phyloP scores from a whole-genome alignment of 2,888 invertebrate species.

The Ennomos erosarius region DNA sequence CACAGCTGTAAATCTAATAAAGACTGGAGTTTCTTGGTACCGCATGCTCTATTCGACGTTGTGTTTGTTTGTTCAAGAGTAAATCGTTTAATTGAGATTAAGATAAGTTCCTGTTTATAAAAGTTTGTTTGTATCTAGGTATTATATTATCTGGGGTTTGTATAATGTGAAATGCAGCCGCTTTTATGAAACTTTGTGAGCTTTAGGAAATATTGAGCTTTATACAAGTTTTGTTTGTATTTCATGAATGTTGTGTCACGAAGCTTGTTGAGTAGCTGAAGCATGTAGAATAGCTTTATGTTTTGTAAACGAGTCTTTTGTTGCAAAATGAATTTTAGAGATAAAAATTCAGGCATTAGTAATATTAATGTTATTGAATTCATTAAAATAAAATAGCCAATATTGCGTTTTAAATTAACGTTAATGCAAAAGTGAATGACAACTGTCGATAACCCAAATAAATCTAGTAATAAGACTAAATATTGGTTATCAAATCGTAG shows the following conservation, averaged over 20 bases:
- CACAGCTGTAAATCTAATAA: slow-evolving; percentile 40
- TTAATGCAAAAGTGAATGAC: too few relatives aligned
- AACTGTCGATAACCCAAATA: too few relatives aligned
- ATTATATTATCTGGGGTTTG: too few relatives aligned
- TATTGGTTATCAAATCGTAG: too few relatives aligned
- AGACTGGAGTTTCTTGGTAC: slow-evolving; percentile 40
- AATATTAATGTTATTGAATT: too few relatives aligned
- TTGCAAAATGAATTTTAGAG: too few relatives aligned
- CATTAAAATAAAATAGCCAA: too few relatives aligned
- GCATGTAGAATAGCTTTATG: slow-evolving; percentile 1
- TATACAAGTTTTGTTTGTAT: slow-evolving; percentile 24
- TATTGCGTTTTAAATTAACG: too few relatives aligned
- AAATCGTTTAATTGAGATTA: slow-evolving; percentile 34
- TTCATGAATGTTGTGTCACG: slow-evolving; percentile 29
- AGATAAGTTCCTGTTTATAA: slow-evolving; percentile 23
- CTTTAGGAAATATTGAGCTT: slow-evolving; percentile 18
- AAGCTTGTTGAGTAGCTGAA: slow-evolving; percentile 27
- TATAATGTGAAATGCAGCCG: slow-evolving; percentile 21
- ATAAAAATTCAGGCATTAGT: too few relatives aligned
- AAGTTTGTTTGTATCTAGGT: slow-evolving; percentile 30
- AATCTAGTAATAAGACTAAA: too few relatives aligned
- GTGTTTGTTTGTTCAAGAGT: slow-evolving; percentile 36
- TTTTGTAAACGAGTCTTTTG: slow-evolving; percentile 1
- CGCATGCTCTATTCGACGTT: slow-evolving; percentile 25
- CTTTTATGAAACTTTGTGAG: slow-evolving; percentile 16